Evolutionary conservation across 2,797 vertebrate genomes (phyloP), one percentile per base, ranked within the genome.

Genomic region (Tachyglossus aculeatus): DNA sequence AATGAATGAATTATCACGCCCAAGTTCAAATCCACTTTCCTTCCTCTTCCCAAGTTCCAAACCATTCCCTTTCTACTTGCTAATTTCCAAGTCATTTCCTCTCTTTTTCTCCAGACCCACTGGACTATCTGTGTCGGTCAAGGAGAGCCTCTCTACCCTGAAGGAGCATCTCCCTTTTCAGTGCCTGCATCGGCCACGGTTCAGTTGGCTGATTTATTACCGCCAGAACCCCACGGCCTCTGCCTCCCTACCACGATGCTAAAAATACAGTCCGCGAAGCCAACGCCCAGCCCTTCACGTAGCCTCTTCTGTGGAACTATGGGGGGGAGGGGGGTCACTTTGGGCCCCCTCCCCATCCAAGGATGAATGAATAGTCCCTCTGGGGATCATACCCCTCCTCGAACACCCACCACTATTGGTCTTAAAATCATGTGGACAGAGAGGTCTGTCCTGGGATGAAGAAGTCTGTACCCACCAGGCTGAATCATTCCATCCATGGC

Each of bases 121-220:
- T 67, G 43, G 58, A 40, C 82, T 79, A 81, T 84, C 79, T 71
- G 77, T 81, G 79, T 78, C 1, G 0, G 55, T 64, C 66, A 63
- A 27, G 5, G 19, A 68, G 77, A 81, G 67, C 77, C 78, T 32
- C 78, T 83, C 55, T 18, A 4, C 66, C 78, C 59, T 37, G 66
- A 12, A 51, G 60, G 69, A 61, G 75, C 77, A 76, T 80, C 62
- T 79, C 78, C 68, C 76, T 78, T 80, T 71, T 56, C 78, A 77
- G 62, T 82, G 78, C 78, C 77, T 73, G 59, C 75, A 81, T 25
- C 79, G 78, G 68, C 75, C 64, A 79, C 74, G n/a, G 32, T 74
- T 84, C 72, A 22, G 57, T 3, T 32, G 31, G 54, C 45, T 77
- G 76, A 82, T 83, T 85, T 83, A 81, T 75, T 65, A 6, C 65